Conservation (phyloP, 2,113 vertebrate genomes). For the Neodontobutis hainanensis region DNA sequence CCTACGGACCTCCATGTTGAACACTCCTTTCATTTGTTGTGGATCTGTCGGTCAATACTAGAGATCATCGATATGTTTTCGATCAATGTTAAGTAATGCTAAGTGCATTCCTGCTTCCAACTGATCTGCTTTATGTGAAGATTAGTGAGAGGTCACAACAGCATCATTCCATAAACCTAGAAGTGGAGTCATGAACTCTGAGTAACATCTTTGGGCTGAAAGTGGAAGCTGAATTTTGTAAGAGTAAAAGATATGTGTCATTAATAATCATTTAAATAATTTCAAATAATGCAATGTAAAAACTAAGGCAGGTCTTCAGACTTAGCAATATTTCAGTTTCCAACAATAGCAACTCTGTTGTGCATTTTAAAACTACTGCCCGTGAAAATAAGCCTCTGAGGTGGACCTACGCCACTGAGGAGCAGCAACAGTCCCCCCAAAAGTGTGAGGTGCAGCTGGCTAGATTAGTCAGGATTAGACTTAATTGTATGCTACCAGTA, state of each 20-base stretch:
- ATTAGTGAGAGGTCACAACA: too few relatives aligned
- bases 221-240: background rate
- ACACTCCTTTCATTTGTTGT: too few relatives aligned
- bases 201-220: slow-evolving; percentile 3
- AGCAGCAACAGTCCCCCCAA: slow-evolving; percentile 20
- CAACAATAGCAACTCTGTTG: too few relatives aligned
- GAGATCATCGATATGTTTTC: background rate
- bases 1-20: background rate
- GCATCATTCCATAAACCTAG: too few relatives aligned
- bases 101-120: background rate
- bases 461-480: slow-evolving; percentile 68
- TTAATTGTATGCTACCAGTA: slow-evolving; percentile 57
- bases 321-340: too few relatives aligned
- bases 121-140: background rate
- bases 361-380: too few relatives aligned
- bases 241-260: background rate
- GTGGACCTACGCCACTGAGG: too few relatives aligned
- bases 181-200: slow-evolving; percentile 5
- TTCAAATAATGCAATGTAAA: background rate
- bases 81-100: background rate
- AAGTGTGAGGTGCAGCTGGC: slow-evolving; percentile 53
- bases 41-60: background rate
- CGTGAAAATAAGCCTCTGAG: too few relatives aligned
- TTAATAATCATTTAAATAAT: too few relatives aligned
- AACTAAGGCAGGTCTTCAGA: background rate